phyloP scores from a whole-genome alignment of 2,888 invertebrate genomes.

The Dysmachus trigonus region DNA sequence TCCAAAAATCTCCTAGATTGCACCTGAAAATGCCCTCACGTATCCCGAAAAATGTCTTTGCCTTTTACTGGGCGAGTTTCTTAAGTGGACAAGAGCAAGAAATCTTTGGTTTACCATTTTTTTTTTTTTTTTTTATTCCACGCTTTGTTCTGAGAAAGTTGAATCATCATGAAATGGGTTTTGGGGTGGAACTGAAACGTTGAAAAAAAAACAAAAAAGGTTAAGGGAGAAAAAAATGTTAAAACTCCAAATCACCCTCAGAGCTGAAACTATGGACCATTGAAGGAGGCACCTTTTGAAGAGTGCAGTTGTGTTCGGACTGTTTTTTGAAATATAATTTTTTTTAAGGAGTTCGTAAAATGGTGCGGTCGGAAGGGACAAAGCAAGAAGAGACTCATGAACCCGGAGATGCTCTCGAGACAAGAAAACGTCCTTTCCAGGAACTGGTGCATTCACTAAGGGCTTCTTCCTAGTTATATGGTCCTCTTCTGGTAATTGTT shows the following conservation, averaged over 20 bases:
- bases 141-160: constrained; percentile 6
- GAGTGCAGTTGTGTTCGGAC: background rate
- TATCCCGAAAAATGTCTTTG: background rate
- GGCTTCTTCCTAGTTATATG: background rate
- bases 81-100: constrained; percentile 2
- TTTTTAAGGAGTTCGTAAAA: constrained; percentile 18
- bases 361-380: constrained; percentile 36
- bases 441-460: background rate
- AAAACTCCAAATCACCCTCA: background rate
- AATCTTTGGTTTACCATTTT: background rate
- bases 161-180: background rate
- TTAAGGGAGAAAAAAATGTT: background rate
- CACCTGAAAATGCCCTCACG: constrained; percentile 33
- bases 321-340: background rate
- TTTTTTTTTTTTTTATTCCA: background rate
- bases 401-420: constrained; percentile 3
- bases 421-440: constrained; percentile 15
- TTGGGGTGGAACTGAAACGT: constrained; percentile 1
- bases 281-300: constrained; percentile 23
- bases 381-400: background rate
- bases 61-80: background rate
- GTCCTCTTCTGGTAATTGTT: constrained; percentile 11
- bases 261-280: constrained; percentile 18
- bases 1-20: constrained; percentile 8
- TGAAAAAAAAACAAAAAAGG: too few species aligned